Evolutionary conservation across 2,888 invertebrate genomes (phyloP), one percentile per base, ranked within the genome.

Genomic region (Tinea trinotella): DNA sequence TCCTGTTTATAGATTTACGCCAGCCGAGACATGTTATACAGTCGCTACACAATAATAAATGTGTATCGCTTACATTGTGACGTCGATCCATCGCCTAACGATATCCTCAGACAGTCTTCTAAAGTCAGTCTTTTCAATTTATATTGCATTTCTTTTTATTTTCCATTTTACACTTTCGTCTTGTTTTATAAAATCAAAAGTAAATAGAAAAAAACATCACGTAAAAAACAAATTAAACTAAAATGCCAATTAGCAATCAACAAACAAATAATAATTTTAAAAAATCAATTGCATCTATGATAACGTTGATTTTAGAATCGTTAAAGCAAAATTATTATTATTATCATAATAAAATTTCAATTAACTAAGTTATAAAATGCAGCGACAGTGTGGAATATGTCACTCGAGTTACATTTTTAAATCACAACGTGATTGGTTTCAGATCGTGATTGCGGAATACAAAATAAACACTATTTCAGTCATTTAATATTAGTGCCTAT

Each of bases 51-150:
- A 40, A 40, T 40, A 40, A 40, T 15, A 40, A 13, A 40, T 40
- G 40, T 40, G 40, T 13, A 40, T 40, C 40, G 13, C 12, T 15
- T 40, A n/a, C 40, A 40, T 46, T 46, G n/a, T 10, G 46, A 46
- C 40, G 40, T 12, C 40, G 17, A 40, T 40, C 46, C 46, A 36
- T 17, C 48, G n/a, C 35, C 53, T 48, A 55, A 44, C 48, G 30
- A 54, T 17, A 62, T 74, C 76, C 15, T 19, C 50, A 24, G 83
- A 84, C 83, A 84, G 84, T 84, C 84, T 84, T 84, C 78, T 81
- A 65, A 82, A 82, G 82, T 84, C 84, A 84, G 84, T 82, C 84
- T 84, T 57, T 44, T 70, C 81, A 82, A 83, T 73, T 76, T 78
- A 50, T 83, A 82, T 84, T 84, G 84, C 82, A 80, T 81, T 81